These are phyloP conservation scores for Synergus laeviventris DNA, from an alignment of 2,888 invertebrate genomes.

Conservation along the genomic window DNA sequence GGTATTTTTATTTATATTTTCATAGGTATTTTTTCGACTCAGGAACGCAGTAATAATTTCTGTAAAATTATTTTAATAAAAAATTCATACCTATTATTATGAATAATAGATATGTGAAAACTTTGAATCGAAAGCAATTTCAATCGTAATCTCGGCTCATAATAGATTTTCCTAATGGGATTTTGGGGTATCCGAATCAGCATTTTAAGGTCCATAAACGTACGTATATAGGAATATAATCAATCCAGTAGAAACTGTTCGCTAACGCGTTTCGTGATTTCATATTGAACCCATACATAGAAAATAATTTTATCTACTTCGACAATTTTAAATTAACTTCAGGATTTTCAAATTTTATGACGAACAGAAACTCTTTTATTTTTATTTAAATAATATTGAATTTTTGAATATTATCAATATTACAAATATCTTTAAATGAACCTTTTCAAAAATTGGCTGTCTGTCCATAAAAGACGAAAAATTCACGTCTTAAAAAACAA, in stretches of 20 bases:
- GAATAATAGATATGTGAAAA: neutral
- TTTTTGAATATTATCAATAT: neutral
- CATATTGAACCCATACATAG: neutral
- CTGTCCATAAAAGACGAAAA: neutral
- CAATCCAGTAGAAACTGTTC: slow-evolving; percentile 6
- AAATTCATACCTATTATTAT: neutral
- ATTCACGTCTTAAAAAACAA: neutral
- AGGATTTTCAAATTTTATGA: neutral
- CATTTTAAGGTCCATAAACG: slow-evolving; percentile 5
- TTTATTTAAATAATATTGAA: neutral
- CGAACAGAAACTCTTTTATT: neutral
- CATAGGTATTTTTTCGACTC: neutral
- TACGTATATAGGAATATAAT: slow-evolving; percentile 4
- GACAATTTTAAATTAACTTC: neutral
- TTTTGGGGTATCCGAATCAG: slow-evolving; percentile 9
- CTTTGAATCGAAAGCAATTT: neutral
- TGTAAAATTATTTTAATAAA: neutral
- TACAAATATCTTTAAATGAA: neutral
- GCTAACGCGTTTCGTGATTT: slow-evolving; percentile 15
- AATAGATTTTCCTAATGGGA: slow-evolving; percentile 28
- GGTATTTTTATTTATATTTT: too few relatives aligned
- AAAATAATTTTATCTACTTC: neutral
- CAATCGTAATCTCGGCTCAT: neutral
- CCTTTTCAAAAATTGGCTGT: neutral
- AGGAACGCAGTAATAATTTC: slow-evolving; percentile 36